These are phyloP conservation scores for Melinopterus prodromus DNA, from an alignment of 2,888 invertebrate genomes.

Conservation along the genomic window DNA sequence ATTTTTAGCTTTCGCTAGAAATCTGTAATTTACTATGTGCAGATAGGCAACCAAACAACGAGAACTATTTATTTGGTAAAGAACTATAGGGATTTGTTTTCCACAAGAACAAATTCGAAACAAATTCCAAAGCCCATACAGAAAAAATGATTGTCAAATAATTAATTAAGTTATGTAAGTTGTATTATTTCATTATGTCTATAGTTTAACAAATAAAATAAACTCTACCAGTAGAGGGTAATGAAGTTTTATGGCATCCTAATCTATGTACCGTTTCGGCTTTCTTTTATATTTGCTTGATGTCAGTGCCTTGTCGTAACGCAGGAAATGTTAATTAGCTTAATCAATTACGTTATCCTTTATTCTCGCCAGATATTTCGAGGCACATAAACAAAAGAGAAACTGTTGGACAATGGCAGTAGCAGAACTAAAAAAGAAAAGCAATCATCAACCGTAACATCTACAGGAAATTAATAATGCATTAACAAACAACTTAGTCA, in stretches of 20 bases:
- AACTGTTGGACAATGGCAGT: background rate
- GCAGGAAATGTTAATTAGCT: background rate
- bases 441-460: constrained; percentile 19
- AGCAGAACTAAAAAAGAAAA: constrained; percentile 13
- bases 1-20: too few relatives aligned
- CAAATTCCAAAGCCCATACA: too few relatives aligned
- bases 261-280: background rate
- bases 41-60: background rate
- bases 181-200: too few relatives aligned
- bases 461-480: constrained; percentile 24
- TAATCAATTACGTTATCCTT: background rate
- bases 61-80: background rate
- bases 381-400: constrained; percentile 13
- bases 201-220: too few relatives aligned
- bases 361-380: background rate
- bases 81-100: background rate
- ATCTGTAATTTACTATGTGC: background rate
- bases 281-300: background rate
- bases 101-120: too few relatives aligned
- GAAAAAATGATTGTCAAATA: too few relatives aligned
- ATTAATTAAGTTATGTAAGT: too few relatives aligned
- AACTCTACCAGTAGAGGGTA: too few relatives aligned
- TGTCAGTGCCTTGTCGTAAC: background rate
- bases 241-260: too few relatives aligned
- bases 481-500: constrained; percentile 8